These are phyloP conservation scores for Caiman crocodilus DNA, from an alignment of 2,797 vertebrate species.

Conservation along the genomic window DNA sequence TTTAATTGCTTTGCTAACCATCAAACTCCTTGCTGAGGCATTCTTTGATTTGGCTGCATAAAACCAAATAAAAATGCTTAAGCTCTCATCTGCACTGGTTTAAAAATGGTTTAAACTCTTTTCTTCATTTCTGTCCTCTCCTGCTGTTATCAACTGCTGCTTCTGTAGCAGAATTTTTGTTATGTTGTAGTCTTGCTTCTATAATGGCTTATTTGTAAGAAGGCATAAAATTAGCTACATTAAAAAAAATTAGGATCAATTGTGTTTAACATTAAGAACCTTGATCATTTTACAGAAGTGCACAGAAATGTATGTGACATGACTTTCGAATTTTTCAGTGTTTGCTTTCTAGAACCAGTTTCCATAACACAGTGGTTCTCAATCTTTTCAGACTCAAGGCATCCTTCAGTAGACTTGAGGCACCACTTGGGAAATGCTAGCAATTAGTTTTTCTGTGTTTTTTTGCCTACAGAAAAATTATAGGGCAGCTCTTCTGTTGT, in stretches of 20 bases:
- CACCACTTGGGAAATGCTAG: no score
- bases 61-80: slow-evolving; percentile 36
- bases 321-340: slow-evolving; percentile 9
- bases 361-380: background rate
- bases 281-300: background rate
- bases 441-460: no score
- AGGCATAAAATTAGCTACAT: slow-evolving; percentile 1
- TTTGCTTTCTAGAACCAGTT: slow-evolving; percentile 18
- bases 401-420: no score
- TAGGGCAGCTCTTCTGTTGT: no score
- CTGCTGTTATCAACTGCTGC: background rate
- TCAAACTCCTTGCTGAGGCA: background rate
- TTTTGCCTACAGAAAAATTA: no score
- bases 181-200: background rate
- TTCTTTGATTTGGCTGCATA: slow-evolving; percentile 26
- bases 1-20: background rate
- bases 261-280: background rate
- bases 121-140: background rate
- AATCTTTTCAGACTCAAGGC: no score
- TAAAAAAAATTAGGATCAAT: no score
- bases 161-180: no score
- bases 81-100: slow-evolving; percentile 8
- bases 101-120: slow-evolving; percentile 55
- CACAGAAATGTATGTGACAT: background rate
- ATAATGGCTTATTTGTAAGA: background rate